Conservation (phyloP, 2,113 vertebrate genomes). For the human region DNA sequence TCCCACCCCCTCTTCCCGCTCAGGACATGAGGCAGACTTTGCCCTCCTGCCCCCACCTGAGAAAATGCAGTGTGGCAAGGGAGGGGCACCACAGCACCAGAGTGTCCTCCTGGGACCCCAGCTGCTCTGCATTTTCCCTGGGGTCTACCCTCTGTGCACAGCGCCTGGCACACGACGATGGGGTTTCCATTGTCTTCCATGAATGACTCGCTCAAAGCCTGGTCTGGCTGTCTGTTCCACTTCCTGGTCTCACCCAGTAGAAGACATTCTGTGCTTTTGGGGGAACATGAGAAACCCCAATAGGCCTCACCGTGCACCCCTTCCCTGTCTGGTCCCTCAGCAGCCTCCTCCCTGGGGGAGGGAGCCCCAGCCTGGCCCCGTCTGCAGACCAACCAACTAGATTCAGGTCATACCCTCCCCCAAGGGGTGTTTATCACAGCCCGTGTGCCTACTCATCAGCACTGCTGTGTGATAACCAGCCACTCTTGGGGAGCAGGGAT, state of each 20-base stretch:
- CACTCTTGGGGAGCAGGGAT: background rate
- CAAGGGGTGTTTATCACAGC: background rate
- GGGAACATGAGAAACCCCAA: background rate
- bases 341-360: background rate
- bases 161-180: background rate
- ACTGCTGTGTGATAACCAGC: background rate
- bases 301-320: background rate
- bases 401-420: background rate
- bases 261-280: background rate
- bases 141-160: background rate
- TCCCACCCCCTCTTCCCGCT: background rate
- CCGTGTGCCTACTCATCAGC: background rate
- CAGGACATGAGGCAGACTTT: background rate
- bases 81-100: background rate
- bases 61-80: background rate
- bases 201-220: background rate
- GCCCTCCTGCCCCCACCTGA: fast-evolving
- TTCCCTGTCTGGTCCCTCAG: background rate
- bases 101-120: background rate
- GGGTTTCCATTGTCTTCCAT: background rate
- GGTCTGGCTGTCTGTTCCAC: background rate
- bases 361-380: background rate
- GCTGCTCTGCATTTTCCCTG: background rate
- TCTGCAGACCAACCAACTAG: fast-evolving
- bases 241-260: background rate